A percentile compares a stretch with the other conserved stretches of the same genome.
Evolutionary conservation across 2,888 invertebrate species (phyloP).

Genomic region (Agrotis clavis): DNA sequence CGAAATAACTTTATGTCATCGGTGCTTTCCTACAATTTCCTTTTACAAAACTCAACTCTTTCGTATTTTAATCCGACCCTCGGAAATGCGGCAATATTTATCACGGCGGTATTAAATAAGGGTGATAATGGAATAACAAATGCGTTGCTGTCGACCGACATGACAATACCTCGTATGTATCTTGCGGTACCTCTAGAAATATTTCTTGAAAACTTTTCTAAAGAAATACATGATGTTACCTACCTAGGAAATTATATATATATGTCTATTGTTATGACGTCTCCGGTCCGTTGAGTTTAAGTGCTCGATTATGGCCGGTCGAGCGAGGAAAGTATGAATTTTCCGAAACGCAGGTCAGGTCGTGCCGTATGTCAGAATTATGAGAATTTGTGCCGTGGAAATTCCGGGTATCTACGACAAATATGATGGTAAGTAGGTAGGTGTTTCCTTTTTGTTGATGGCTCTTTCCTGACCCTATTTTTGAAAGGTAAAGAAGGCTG

Average conservation of each 20-base stretch:
- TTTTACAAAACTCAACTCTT: slow-evolving; percentile 75
- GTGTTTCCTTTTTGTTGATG: slow-evolving; percentile 25
- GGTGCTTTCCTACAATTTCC: slow-evolving; percentile 69
- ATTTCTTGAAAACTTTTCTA: slow-evolving; percentile 55
- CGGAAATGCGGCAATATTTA: slow-evolving; percentile 78
- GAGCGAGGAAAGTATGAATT: slow-evolving; percentile 45
- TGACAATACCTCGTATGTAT: slow-evolving; percentile 70
- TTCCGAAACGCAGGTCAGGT: slow-evolving; percentile 51
- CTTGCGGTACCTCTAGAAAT: slow-evolving; percentile 50
- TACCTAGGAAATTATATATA: slow-evolving; percentile 37
- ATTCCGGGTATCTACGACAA: slow-evolving; percentile 38
- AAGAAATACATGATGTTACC: slow-evolving; percentile 50
- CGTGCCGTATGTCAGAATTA: slow-evolving; percentile 50
- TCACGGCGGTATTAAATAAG: slow-evolving; percentile 84
- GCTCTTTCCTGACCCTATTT: slow-evolving; percentile 21
- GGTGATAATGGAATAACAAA: slow-evolving; percentile 86
- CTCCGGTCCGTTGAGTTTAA: slow-evolving; percentile 50
- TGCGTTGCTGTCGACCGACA: slow-evolving; percentile 76
- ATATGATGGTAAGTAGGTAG: slow-evolving; percentile 21
- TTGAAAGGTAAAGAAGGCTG: background rate
- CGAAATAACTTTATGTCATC: slow-evolving; percentile 48
- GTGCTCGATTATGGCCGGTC: slow-evolving; percentile 45
- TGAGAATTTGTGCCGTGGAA: slow-evolving; percentile 43
- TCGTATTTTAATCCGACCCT: slow-evolving; percentile 79
- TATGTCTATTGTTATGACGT: slow-evolving; percentile 57